Conservation (phyloP, 1,140 invertebrate species). For the Drosophila lacertosa region DNA sequence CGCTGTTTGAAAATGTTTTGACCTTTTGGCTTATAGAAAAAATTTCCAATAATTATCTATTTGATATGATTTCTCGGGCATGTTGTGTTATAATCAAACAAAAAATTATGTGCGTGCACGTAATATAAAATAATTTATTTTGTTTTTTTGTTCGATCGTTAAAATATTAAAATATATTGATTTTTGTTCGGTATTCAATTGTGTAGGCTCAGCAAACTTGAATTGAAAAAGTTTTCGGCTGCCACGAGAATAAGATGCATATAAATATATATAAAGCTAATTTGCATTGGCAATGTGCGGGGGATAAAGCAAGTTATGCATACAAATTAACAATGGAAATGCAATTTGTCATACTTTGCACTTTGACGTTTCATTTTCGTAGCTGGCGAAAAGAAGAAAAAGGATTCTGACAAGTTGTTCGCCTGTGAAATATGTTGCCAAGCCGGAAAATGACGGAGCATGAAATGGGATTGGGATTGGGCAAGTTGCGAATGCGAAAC, state of each 20-base stretch:
- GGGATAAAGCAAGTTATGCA: constrained; percentile 27
- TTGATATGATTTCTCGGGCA: background rate
- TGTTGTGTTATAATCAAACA: background rate
- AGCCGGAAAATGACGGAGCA: constrained; percentile 48
- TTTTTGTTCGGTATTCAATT: constrained; percentile 44
- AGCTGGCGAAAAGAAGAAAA: constrained; percentile 7
- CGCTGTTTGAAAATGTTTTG: constrained; percentile 6
- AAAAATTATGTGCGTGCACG: constrained; percentile 4
- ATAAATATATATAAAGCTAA: constrained; percentile 11
- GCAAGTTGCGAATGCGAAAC: constrained; percentile 16
- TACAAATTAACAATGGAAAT: constrained; percentile 53
- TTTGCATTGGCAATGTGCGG: constrained; percentile 10
- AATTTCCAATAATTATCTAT: background rate
- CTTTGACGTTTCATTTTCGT: constrained; percentile 63
- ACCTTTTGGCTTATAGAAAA: constrained; percentile 23
- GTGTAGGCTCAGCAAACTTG: constrained; percentile 25
- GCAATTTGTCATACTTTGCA: constrained; percentile 51
- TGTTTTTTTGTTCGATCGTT: background rate
- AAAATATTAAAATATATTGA: constrained; percentile 61
- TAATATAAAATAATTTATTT: background rate
- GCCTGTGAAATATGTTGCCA: constrained; percentile 32
- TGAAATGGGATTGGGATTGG: constrained; percentile 46
- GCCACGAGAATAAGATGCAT: background rate
- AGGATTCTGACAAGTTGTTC: constrained; percentile 33
- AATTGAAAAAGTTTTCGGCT: constrained; percentile 38